phyloP scores from a whole-genome alignment of 2,888 invertebrate species.

The Folsomia candida region DNA sequence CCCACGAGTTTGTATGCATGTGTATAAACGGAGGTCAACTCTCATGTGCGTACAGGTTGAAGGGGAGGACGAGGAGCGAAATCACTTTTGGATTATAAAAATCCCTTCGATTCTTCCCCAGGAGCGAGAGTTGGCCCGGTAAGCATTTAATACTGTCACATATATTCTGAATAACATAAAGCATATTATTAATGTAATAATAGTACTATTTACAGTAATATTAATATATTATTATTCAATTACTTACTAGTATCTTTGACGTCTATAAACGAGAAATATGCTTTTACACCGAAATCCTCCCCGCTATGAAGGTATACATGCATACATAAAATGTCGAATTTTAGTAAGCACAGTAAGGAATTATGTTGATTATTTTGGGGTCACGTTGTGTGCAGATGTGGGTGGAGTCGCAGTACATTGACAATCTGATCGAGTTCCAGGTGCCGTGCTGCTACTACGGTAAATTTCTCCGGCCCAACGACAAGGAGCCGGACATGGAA shows the following conservation, averaged over 20 bases:
- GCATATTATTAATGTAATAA: no score
- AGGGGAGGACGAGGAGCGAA: constrained; percentile 21
- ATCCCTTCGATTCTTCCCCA: constrained; percentile 32
- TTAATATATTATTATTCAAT: no score
- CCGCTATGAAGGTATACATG: constrained; percentile 41
- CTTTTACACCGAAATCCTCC: constrained; percentile 51
- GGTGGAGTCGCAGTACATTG: constrained; percentile 23
- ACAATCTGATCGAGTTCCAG: constrained; percentile 24
- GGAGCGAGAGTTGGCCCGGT: constrained; percentile 31
- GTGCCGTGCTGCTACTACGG: constrained; percentile 51
- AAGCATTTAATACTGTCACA: no score
- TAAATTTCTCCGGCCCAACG: constrained; percentile 41
- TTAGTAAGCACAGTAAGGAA: neutral
- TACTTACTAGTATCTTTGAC: no score
- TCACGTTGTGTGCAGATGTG: constrained; percentile 8
- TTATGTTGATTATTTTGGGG: neutral
- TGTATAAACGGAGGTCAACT: neutral
- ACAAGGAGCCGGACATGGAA: constrained; percentile 31
- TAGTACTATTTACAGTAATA: no score
- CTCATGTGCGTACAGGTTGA: neutral
- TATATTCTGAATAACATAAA: no score
- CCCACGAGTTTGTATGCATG: neutral
- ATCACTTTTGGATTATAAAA: constrained; percentile 42
- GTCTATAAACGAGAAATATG: constrained; percentile 51
- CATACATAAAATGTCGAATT: constrained; percentile 6